A percentile compares a stretch with the other conserved stretches of the same genome.
phyloP scores from a whole-genome alignment of 2,797 vertebrate genomes.

The Rhincodon typus region DNA sequence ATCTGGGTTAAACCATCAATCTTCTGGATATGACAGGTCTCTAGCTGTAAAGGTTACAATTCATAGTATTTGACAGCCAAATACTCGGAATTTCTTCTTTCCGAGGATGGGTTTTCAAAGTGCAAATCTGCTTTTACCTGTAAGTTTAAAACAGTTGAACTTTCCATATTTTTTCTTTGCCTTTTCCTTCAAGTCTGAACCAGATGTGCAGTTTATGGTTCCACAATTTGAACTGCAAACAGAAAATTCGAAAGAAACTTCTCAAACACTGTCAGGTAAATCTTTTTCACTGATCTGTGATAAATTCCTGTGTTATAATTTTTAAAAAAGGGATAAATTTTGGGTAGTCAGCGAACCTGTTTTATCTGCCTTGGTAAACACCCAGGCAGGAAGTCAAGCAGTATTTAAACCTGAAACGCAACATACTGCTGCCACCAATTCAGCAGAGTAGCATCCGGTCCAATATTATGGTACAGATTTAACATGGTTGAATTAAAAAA shows the following conservation, averaged over 20 bases:
- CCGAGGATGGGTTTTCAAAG: background rate
- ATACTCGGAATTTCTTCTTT: background rate
- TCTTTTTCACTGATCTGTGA: background rate
- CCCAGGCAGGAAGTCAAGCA: background rate
- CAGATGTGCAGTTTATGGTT: constrained; percentile 72
- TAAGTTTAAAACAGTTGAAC: background rate
- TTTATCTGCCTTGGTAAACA: background rate
- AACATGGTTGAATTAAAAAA: background rate
- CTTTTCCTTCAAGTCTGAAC: constrained; percentile 70
- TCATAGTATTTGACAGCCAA: background rate
- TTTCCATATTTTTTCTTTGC: constrained; percentile 40
- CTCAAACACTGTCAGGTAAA: constrained; percentile 37
- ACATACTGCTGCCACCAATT: too few relatives aligned
- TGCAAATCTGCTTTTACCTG: background rate
- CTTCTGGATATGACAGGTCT: background rate
- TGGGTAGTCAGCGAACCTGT: background rate
- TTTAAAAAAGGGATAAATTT: background rate
- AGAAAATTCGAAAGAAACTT: constrained; percentile 57
- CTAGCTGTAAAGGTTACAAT: background rate
- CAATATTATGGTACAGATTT: background rate
- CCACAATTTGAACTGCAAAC: constrained; percentile 67
- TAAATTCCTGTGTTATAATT: background rate
- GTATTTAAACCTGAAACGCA: background rate
- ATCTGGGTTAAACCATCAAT: background rate
- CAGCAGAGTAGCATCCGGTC: background rate